These are phyloP conservation scores for Musca domestica DNA, from an alignment of 1,140 invertebrate species.

Conservation along the genomic window DNA sequence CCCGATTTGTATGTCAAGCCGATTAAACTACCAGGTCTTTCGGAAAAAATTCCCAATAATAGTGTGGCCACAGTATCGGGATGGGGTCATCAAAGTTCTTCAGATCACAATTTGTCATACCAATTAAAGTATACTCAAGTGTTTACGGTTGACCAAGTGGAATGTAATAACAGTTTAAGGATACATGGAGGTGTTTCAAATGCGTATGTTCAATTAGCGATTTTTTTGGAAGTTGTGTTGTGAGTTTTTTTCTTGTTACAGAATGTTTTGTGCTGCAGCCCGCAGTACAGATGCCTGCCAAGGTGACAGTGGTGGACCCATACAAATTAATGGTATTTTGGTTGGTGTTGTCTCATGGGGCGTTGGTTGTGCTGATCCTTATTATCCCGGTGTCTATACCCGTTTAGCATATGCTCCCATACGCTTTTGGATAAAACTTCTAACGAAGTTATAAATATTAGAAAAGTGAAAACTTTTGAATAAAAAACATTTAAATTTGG, in stretches of 20 bases:
- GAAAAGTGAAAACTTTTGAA: too few relatives aligned
- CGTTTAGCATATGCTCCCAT: conserved; percentile 53
- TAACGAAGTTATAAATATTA: conserved; percentile 38
- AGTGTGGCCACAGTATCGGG: conserved; percentile 39
- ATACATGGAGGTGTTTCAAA: conserved; percentile 43
- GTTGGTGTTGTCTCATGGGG: conserved; percentile 67
- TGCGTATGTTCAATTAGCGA: conserved; percentile 35
- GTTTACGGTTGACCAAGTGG: conserved; percentile 40
- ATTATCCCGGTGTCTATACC: conserved; percentile 64
- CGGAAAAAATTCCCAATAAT: conserved; percentile 32
- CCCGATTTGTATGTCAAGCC: conserved; percentile 31
- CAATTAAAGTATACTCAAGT: conserved; percentile 44
- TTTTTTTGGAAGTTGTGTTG: neutral
- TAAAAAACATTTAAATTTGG: too few relatives aligned
- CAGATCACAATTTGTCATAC: conserved; percentile 37
- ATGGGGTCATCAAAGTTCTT: conserved; percentile 49
- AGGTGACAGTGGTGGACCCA: conserved; percentile 58
- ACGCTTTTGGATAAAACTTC: conserved; percentile 44
- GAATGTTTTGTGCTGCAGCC: conserved; percentile 58
- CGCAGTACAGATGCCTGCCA: conserved; percentile 51
- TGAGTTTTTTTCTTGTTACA: conserved; percentile 21
- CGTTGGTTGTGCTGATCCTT: conserved; percentile 60
- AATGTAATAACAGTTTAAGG: conserved; percentile 37
- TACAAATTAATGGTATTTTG: conserved; percentile 46
- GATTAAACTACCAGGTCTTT: conserved; percentile 34